These are phyloP conservation scores for Indicator indicator DNA, from an alignment of 2,113 vertebrate species.

Conservation along the genomic window DNA sequence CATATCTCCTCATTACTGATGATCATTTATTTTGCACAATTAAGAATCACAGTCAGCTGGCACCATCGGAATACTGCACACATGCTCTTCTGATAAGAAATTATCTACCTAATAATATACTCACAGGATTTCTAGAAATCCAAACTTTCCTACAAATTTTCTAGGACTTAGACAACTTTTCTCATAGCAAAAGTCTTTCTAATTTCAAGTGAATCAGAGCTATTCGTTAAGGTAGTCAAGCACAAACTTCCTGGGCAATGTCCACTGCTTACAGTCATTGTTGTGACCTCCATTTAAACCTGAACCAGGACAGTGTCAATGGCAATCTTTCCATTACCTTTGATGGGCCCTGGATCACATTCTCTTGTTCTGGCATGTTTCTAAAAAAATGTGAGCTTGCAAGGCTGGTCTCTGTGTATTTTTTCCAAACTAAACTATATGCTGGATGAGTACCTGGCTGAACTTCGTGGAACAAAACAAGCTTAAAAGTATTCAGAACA, in stretches of 20 bases:
- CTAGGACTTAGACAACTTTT: not conserved
- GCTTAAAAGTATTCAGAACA: not conserved
- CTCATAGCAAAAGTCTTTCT: not conserved
- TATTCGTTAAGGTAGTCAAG: not conserved
- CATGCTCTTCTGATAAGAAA: not conserved
- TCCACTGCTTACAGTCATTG: not conserved
- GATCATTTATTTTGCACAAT: not conserved
- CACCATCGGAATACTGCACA: not conserved
- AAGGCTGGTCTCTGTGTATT: not conserved
- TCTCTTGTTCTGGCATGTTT: not conserved
- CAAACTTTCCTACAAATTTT: not conserved
- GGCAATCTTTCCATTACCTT: not conserved
- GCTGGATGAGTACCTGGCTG: not conserved
- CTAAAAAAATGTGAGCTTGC: not conserved
- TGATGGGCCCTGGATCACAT: not conserved
- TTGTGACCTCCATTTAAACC: not conserved
- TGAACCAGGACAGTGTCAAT: not conserved
- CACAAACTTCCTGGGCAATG: not conserved
- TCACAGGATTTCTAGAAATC: not conserved
- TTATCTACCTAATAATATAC: not conserved
- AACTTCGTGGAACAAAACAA: slow-evolving; percentile 1
- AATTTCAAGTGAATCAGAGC: not conserved
- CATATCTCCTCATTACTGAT: not conserved
- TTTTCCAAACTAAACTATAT: slow-evolving; percentile 10
- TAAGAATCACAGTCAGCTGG: not conserved